Conservation (phyloP, 2,113 vertebrate genomes). For the Ictalurus furcatus region DNA sequence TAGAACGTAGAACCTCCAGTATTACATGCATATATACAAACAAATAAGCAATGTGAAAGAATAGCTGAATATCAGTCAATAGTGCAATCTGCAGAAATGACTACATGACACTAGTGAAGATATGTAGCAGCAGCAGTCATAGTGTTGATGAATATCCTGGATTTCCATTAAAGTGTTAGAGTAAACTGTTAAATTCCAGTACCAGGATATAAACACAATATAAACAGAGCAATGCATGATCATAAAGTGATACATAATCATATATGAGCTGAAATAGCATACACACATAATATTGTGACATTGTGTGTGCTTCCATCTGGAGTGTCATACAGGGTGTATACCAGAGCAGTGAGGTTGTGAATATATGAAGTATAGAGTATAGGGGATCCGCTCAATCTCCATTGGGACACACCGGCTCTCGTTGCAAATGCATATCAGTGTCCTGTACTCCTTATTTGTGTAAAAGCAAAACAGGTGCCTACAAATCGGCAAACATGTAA, state of each 20-base stretch:
- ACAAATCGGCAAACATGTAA: not conserved
- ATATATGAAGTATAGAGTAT: not conserved
- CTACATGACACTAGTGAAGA: not conserved
- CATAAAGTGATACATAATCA: not conserved
- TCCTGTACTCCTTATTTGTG: not conserved
- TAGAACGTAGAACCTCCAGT: not conserved
- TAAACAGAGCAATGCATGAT: not conserved
- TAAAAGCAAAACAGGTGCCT: not conserved
- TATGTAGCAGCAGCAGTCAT: not conserved
- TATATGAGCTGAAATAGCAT: not conserved
- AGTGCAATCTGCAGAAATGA: too few species aligned
- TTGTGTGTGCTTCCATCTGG: not conserved
- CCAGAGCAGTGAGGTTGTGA: not conserved
- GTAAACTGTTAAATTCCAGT: not conserved
- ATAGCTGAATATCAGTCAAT: too few species aligned
- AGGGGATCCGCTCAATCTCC: not conserved
- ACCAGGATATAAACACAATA: not conserved
- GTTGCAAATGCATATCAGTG: not conserved
- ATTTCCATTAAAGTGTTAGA: not conserved
- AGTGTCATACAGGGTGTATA: not conserved
- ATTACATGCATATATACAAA: not conserved
- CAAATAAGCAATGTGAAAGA: not conserved
- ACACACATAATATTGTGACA: not conserved
- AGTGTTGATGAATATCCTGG: not conserved
- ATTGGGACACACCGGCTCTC: not conserved